Evolutionary conservation across 2,888 invertebrate species (phyloP).

Genomic region (Lysandra bellargus): DNA sequence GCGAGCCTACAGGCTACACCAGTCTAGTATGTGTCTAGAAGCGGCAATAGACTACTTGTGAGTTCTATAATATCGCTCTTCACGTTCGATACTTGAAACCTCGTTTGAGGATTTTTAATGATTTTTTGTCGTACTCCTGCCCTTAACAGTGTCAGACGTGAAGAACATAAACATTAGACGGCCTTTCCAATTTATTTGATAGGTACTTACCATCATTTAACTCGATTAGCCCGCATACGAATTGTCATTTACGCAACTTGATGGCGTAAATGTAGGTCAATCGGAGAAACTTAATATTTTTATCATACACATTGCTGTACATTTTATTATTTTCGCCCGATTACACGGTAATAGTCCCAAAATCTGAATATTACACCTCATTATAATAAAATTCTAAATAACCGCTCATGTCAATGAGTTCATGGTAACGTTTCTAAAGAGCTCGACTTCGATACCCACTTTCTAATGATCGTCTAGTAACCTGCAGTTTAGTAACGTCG

Average conservation of each 20-base stretch:
- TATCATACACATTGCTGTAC: background rate
- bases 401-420: background rate
- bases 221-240: constrained; percentile 9
- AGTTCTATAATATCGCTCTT: constrained; percentile 1
- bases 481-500: background rate
- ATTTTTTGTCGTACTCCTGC: background rate
- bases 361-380: too few relatives aligned
- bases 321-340: background rate
- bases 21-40: constrained; percentile 5
- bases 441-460: background rate
- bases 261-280: constrained; percentile 36
- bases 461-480: constrained; percentile 1
- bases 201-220: background rate
- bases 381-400: background rate
- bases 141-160: background rate
- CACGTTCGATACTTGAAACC: background rate
- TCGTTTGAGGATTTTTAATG: background rate
- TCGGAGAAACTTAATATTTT: constrained; percentile 35
- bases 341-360: background rate
- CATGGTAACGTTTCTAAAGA: constrained; percentile 4
- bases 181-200: background rate
- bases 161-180: background rate
- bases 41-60: background rate
- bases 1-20: background rate
- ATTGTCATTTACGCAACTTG: constrained; percentile 35